Evolutionary conservation across 2,888 invertebrate species (phyloP).

Genomic region (Rotaria magnacalcarata): DNA sequence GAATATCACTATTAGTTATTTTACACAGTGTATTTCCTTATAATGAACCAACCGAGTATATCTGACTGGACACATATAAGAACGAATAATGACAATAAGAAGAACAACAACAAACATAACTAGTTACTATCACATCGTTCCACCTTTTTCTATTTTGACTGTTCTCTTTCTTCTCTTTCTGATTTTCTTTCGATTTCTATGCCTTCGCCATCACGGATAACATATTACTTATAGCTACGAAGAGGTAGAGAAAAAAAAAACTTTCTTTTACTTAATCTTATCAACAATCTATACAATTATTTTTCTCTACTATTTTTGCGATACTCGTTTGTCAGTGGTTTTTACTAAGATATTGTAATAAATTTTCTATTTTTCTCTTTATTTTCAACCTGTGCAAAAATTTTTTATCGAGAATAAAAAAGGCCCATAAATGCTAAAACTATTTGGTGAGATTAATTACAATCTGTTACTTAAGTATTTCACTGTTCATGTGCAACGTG

Average conservation of each 20-base stretch:
- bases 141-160: conserved; percentile 2
- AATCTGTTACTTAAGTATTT: background rate
- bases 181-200: conserved; percentile 9
- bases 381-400: too few species aligned
- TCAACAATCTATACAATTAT: background rate
- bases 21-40: background rate
- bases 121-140: background rate
- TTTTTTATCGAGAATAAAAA: background rate
- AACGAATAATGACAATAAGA: background rate
- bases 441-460: background rate
- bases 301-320: too few species aligned
- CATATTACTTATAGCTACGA: background rate
- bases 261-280: background rate
- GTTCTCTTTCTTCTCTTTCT: background rate
- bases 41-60: background rate
- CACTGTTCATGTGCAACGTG: background rate
- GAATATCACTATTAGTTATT: background rate
- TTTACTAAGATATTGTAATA: too few species aligned
- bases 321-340: too few species aligned
- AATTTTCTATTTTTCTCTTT: too few species aligned
- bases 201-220: background rate
- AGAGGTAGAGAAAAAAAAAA: background rate
- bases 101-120: background rate
- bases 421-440: background rate
- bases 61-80: background rate